These are phyloP conservation scores for Aegithalos caudatus DNA, from an alignment of 2,113 vertebrate genomes.

Conservation along the genomic window DNA sequence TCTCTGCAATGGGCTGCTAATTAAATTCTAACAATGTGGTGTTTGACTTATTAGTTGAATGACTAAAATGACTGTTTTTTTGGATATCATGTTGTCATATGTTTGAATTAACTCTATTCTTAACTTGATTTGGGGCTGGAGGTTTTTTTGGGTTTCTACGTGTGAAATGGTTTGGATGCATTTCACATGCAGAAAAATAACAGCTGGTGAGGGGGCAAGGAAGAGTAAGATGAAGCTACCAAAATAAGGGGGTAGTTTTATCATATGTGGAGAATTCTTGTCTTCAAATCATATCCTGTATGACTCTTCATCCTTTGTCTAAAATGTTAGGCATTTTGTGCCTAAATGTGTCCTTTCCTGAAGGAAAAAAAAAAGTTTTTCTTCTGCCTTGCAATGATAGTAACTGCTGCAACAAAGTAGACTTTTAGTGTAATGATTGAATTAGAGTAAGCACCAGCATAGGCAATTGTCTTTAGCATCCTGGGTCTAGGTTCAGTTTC, in stretches of 20 bases:
- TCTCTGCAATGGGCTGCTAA: neutral
- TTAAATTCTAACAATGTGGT: neutral
- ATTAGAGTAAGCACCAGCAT: neutral
- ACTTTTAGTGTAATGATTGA: neutral
- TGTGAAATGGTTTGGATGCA: slow-evolving; percentile 5
- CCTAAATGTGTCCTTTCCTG: neutral
- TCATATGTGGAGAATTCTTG: neutral
- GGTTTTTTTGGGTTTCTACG: neutral
- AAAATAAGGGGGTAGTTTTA: slow-evolving; percentile 12
- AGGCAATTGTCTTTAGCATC: neutral
- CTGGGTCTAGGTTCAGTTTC: neutral
- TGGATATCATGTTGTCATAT: neutral
- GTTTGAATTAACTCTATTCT: slow-evolving; percentile 29
- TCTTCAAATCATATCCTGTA: neutral
- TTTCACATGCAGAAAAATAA: slow-evolving; percentile 39
- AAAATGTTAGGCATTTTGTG: too few relatives aligned
- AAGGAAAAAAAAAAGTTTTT: neutral
- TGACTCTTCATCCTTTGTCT: neutral
- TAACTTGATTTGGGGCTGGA: neutral
- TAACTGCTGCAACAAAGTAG: neutral
- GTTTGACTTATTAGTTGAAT: slow-evolving; percentile 1
- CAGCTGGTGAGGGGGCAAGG: slow-evolving; percentile 61
- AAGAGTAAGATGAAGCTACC: slow-evolving; percentile 35
- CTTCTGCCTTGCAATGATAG: neutral
- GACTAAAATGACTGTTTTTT: neutral